Conservation (phyloP, 2,797 vertebrate genomes). For the Hyperoplus immaculatus region DNA sequence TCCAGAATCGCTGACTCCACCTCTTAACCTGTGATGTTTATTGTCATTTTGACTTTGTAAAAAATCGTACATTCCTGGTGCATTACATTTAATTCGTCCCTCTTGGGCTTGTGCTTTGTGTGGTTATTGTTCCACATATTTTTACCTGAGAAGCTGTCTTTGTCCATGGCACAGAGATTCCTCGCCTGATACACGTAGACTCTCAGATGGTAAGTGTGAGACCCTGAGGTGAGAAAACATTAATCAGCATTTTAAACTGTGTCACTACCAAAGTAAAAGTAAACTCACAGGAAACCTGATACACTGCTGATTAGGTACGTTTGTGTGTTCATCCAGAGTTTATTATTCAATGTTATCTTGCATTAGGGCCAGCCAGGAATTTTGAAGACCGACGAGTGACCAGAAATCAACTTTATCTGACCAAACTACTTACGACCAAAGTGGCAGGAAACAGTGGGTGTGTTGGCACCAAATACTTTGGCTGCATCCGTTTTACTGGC, state of each 20-base stretch:
- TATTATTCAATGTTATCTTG: constrained; percentile 30
- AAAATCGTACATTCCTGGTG: background rate
- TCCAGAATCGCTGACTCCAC: no score
- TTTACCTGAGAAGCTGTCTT: constrained; percentile 98
- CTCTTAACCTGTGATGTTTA: background rate
- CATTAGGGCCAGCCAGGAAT: constrained; percentile 35
- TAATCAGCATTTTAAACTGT: constrained; percentile 9
- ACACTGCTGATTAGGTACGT: constrained; percentile 6
- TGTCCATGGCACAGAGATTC: constrained; percentile 95
- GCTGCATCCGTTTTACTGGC: constrained; percentile 85
- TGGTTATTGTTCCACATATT: background rate
- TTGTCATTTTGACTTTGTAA: background rate
- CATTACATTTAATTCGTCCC: background rate
- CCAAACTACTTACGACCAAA: constrained; percentile 90
- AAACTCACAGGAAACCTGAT: constrained; percentile 8
- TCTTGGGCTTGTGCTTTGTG: background rate
- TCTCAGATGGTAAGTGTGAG: constrained; percentile 92
- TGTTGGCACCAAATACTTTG: constrained; percentile 93
- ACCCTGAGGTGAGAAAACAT: constrained; percentile 77
- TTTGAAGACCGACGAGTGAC: constrained; percentile 24
- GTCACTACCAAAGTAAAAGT: constrained; percentile 7
- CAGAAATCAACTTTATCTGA: constrained; percentile 54
- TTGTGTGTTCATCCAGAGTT: background rate
- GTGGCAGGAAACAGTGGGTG: constrained; percentile 94
- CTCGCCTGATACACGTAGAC: constrained; percentile 96